Base-by-base conservation (phyloP, 64 coral and sea anemone species). In the Stichodactyla mertensii region DNA sequence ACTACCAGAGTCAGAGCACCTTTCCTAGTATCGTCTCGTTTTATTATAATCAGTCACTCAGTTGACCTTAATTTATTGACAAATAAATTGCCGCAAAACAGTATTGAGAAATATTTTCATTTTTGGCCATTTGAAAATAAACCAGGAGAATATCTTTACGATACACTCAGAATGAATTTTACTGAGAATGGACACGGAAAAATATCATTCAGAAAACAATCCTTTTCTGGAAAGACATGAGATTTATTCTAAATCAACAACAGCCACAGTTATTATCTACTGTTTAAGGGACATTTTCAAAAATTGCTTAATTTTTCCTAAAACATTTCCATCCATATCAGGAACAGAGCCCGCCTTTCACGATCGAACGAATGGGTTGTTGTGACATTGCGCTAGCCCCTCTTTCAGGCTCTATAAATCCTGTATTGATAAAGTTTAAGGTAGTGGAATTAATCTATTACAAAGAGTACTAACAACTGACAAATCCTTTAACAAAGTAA, bases 401-500 rank as follows among this genome's bases (percentile, higher is more conserved):
- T 74, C n/a, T 74, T 36, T 74, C 23, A 23, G n/a, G 4, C 24
- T 20, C 36, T 23, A 31, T 74, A 74, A 74, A 74, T 74, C 69
- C 69, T 74, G 69, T 74, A 74, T 36, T 74, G 69, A 74, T 74
- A 36, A 74, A 74, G 69, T 74, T 74, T 74, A 74, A 27, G 69
- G 69, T 31, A 23, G 23, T 11, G 24, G 69, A 74, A 74, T 74
- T 74, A 74, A 74, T 74, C 69, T 31, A 74, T 74, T 74, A 74
- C 69, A 74, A 74, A 74, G 69, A 74, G 69, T 74, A 74, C 78
- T 81, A 81, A 81, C 78, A 81, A 53, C 78, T 55, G 51, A 53
- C 53, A 81, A 81, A 81, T 81, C 78, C 78, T 81, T 81, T 28
- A 81, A 81, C 78, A 81, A 14, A 53, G 78, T 81, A 81, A 81